phyloP scores from a whole-genome alignment of 2,888 invertebrate species.

The Siphlonurus alternatus region DNA sequence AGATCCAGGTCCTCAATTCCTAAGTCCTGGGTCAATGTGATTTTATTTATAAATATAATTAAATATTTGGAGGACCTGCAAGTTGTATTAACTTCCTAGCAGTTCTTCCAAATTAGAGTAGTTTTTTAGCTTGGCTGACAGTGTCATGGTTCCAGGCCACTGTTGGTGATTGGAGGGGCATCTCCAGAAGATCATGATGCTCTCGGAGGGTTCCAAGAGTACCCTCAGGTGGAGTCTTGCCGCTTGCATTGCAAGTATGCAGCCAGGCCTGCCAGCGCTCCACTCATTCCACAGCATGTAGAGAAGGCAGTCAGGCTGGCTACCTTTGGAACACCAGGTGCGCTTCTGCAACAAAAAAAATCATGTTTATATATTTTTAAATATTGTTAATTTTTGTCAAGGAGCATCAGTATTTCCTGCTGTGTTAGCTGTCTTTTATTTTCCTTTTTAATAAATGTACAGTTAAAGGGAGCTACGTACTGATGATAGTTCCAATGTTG shows the following conservation, averaged over 20 bases:
- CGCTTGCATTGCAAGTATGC: slow-evolving; percentile 85
- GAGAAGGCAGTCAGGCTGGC: slow-evolving; percentile 79
- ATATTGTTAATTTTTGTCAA: neutral
- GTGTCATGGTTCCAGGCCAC: too few species aligned
- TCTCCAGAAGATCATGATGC: slow-evolving; percentile 85
- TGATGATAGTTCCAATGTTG: too few species aligned
- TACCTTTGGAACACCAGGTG: slow-evolving; percentile 74
- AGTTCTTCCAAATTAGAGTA: too few species aligned
- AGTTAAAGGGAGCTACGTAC: too few species aligned
- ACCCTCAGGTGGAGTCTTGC: slow-evolving; percentile 74
- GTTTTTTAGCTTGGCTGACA: neutral
- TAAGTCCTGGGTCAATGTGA: too few species aligned
- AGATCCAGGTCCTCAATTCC: too few species aligned
- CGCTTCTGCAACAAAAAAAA: neutral
- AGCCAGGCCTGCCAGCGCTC: slow-evolving; percentile 65
- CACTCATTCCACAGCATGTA: slow-evolving; percentile 73
- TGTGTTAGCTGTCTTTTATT: too few species aligned
- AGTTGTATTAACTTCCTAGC: too few species aligned
- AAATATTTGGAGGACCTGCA: too few species aligned
- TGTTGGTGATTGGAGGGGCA: slow-evolving; percentile 83
- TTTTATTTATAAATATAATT: too few species aligned
- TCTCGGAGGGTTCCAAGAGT: slow-evolving; percentile 93
- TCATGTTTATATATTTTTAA: neutral
- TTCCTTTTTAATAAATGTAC: too few species aligned
- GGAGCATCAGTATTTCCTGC: too few species aligned